These are phyloP conservation scores for Tholera decimalis DNA, from an alignment of 2,888 invertebrate species.

Conservation along the genomic window DNA sequence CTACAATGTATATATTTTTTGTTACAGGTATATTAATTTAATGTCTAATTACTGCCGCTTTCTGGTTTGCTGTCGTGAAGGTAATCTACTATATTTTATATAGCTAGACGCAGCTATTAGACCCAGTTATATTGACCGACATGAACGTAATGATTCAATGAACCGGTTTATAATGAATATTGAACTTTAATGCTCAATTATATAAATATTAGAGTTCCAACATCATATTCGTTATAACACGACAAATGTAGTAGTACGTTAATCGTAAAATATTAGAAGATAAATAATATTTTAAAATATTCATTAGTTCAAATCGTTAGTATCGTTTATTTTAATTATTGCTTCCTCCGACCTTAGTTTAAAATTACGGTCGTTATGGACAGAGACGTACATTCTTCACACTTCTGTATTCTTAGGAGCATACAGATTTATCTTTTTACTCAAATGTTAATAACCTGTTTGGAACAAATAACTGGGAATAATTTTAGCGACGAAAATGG, in stretches of 20 bases:
- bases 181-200: conserved; percentile 29
- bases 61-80: conserved; percentile 54
- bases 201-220: conserved; percentile 20
- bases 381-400: conserved; percentile 80
- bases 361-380: conserved; percentile 75
- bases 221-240: conserved; percentile 43
- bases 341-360: conserved; percentile 78
- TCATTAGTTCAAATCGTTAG: too few relatives aligned
- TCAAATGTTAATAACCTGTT: conserved; percentile 83
- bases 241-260: conserved; percentile 51
- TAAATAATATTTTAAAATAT: too few relatives aligned
- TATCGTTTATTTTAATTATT: conserved; percentile 78
- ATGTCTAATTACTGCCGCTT: conserved; percentile 53
- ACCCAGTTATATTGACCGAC: conserved; percentile 44
- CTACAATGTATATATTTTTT: conserved; percentile 49
- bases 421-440: conserved; percentile 67
- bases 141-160: conserved; percentile 30
- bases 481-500: conserved; percentile 83
- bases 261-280: too few relatives aligned
- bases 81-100: conserved; percentile 57
- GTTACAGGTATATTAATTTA: conserved; percentile 60
- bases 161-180: conserved; percentile 30
- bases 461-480: conserved; percentile 72
- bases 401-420: conserved; percentile 78
- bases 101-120: conserved; percentile 36